Base-by-base conservation (phyloP, 1,140 invertebrate species). In the Drosophila repletoides region DNA sequence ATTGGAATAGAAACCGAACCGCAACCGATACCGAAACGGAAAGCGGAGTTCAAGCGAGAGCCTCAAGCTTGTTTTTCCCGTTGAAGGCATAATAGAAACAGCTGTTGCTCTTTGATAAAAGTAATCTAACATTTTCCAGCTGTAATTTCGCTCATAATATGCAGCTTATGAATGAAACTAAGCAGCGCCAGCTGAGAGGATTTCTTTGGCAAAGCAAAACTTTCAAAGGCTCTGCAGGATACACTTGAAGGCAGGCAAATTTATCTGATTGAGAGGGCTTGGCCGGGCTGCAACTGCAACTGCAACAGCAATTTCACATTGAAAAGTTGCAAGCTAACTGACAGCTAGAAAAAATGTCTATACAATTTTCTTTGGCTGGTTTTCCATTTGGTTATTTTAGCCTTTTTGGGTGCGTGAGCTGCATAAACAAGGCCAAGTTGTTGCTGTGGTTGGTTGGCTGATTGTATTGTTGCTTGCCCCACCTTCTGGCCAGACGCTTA, bases 381-480 rank as follows among this genome's bases (percentile, higher is more conserved):
- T 51, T 63, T 68, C n/a, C 33, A 63, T 72, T 65, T 59, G 33
- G 53, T 43, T n/a, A n/a, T n/a, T 46, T 66, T 48, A 41, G 34
- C 28, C 41, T 40, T 48, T 68, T 63, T 53, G 48, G 64, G 48
- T 79, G 76, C 76, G 76, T 80, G 76, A 55, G 76, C 46, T 81
- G 70, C 74, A 84, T 79, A 74, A 84, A 76, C 73, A 83, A 76
- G 60, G 60, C 53, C 61, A 53, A 15, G 36, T 63, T 72, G 28
- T 26, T 72, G 24, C 29, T 72, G 69, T 68, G 68, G 69, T 72
- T 72, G 69, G 70, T 43, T 76, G 73, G 21, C 45, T 76, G 77
- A 33, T 34, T 56, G 56, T 34, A 64, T 63, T 73, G 55, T 80
- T 83, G 63, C 72, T 80, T 83, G 63, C 72, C 72, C 34, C 76